These are phyloP conservation scores for Aphrocallistes beatrix DNA, from an alignment of 37 sponge, comb jelly and placozoan genomes.

Conservation along the genomic window DNA sequence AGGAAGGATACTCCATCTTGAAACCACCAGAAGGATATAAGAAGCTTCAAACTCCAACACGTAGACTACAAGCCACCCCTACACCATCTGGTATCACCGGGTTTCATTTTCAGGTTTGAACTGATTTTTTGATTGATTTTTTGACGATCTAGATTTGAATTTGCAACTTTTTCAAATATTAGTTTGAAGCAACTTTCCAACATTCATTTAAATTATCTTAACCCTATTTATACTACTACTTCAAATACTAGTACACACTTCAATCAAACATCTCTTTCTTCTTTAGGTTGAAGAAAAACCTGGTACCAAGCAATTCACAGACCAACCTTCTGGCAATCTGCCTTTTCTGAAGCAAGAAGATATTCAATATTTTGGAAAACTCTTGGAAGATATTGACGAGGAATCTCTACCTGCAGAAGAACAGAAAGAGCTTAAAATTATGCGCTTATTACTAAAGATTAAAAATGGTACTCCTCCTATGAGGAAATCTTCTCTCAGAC, in stretches of 20 bases:
- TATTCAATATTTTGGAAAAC: conserved; percentile 88
- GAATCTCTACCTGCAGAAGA: conserved; percentile 73
- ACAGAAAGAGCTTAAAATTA: conserved; percentile 90
- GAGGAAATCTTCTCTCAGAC: conserved; percentile 94
- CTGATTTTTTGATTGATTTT: not conserved
- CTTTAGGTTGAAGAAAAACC: conserved; percentile 26
- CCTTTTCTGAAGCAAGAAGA: conserved; percentile 94
- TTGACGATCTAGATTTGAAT: not conserved
- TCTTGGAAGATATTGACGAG: conserved; percentile 83
- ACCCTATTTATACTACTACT: too few relatives aligned
- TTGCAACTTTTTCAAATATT: too few relatives aligned
- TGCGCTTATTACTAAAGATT: conserved; percentile 89
- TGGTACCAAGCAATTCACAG: conserved; percentile 12
- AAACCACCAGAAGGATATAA: conserved; percentile 79
- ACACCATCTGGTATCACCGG: conserved; percentile 90
- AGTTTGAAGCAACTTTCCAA: too few relatives aligned
- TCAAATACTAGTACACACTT: not conserved
- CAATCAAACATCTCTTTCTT: not conserved
- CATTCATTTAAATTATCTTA: too few relatives aligned
- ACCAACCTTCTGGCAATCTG: conserved; percentile 44
- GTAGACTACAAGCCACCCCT: conserved; percentile 86
- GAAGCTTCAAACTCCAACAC: conserved; percentile 79
- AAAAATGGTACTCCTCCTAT: conserved; percentile 99
- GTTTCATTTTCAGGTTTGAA: conserved; percentile 60
- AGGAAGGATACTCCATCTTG: conserved; percentile 82